phyloP scores from a whole-genome alignment of 1,140 invertebrate species.

The Neoseiulus cucumeris region DNA sequence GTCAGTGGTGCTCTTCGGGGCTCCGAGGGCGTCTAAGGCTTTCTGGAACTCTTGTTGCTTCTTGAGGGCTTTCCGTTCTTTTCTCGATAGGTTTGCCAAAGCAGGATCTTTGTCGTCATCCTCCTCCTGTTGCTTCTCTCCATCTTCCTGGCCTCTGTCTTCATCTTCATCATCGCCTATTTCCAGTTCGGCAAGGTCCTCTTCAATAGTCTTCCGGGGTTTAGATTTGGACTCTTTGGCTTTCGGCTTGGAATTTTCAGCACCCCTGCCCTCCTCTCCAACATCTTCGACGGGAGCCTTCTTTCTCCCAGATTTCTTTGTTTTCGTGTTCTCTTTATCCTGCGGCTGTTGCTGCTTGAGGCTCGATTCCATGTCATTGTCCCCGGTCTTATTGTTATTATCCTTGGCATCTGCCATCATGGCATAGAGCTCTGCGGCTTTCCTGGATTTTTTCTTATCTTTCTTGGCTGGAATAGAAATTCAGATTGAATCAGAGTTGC shows the following conservation, averaged over 20 bases:
- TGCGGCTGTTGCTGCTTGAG: background rate
- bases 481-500: too few species aligned
- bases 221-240: conserved; percentile 12
- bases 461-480: background rate
- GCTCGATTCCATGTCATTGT: background rate
- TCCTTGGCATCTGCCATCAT: background rate
- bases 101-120: conserved; percentile 15
- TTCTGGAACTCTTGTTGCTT: conserved; percentile 69
- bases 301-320: background rate
- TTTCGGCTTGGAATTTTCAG: conserved; percentile 16
- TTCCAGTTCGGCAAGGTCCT: conserved; percentile 7
- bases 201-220: conserved; percentile 13
- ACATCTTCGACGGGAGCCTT: background rate
- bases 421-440: background rate
- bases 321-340: background rate
- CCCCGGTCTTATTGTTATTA: background rate
- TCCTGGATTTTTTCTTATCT: background rate
- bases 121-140: conserved; percentile 14
- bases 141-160: conserved; percentile 14
- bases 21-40: conserved; percentile 66
- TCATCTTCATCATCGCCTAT: conserved; percentile 11
- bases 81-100: conserved; percentile 50
- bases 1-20: conserved; percentile 62
- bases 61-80: conserved; percentile 83
- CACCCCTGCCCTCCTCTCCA: background rate